These are phyloP conservation scores for Helogale parvula DNA, from an alignment of 2,113 vertebrate species.

Conservation along the genomic window DNA sequence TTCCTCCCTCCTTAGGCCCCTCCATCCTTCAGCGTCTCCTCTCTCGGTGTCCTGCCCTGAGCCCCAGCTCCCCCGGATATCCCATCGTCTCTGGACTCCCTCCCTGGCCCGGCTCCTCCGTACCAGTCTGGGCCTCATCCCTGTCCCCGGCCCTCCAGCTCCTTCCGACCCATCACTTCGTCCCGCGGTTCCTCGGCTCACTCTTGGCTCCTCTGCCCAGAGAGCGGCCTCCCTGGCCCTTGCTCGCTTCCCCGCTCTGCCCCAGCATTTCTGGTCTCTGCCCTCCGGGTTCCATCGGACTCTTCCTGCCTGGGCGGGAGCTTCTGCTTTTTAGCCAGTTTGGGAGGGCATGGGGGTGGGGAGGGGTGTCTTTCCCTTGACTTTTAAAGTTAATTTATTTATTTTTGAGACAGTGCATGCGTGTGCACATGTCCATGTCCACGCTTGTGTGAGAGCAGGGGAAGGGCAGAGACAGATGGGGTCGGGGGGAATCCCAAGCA, in stretches of 20 bases:
- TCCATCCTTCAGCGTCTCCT: not conserved
- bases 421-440: too few species aligned
- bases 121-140: not conserved
- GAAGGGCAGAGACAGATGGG: too few species aligned
- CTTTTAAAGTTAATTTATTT: too few species aligned
- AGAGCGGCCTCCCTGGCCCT: rapidly evolving
- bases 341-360: not conserved
- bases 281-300: not conserved
- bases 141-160: not conserved
- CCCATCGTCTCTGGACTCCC: rapidly evolving
- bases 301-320: not conserved
- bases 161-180: not conserved
- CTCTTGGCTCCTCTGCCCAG: not conserved
- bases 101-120: not conserved
- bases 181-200: too few species aligned
- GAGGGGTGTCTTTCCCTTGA: not conserved
- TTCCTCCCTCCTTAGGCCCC: not conserved
- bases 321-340: not conserved
- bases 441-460: too few species aligned
- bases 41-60: not conserved
- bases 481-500: too few species aligned
- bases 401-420: too few species aligned
- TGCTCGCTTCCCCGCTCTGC: not conserved
- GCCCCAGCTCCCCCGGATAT: not conserved
- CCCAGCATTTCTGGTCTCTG: not conserved